phyloP scores from a whole-genome alignment of 2,888 invertebrate genomes.

The Eretmocerus hayati region DNA sequence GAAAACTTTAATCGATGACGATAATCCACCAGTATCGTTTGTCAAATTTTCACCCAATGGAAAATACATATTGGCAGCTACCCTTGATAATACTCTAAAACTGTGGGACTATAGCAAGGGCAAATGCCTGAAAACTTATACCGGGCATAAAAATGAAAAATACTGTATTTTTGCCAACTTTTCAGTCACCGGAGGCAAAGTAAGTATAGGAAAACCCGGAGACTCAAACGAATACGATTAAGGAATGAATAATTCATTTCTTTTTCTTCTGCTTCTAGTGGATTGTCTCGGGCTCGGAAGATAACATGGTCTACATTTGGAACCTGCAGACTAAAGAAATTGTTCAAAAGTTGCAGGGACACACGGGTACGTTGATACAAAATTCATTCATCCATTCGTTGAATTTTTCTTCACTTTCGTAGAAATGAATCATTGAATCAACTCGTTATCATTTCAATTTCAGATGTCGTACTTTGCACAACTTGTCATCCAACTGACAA shows the following conservation, averaged over 20 bases:
- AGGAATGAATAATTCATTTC: too few relatives aligned
- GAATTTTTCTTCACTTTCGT: background rate
- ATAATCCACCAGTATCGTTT: constrained; percentile 99
- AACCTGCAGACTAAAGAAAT: constrained; percentile 99
- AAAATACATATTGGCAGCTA: constrained; percentile 97
- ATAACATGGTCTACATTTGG: constrained; percentile 98
- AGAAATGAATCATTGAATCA: background rate
- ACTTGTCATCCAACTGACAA: constrained; percentile 99
- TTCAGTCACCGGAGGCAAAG: constrained; percentile 99
- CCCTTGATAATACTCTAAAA: constrained; percentile 95
- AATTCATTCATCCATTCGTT: background rate
- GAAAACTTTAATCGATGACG: constrained; percentile 98
- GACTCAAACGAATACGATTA: too few relatives aligned
- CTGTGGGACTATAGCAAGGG: constrained; percentile 99
- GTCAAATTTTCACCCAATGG: constrained; percentile 99
- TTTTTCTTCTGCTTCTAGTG: constrained; percentile 58
- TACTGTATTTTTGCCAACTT: constrained; percentile 99
- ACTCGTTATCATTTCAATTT: constrained; percentile 23
- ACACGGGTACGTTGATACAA: constrained; percentile 67
- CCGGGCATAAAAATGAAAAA: constrained; percentile 97
- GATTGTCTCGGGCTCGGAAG: constrained; percentile 99
- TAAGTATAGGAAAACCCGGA: too few relatives aligned
- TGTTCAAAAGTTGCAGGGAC: constrained; percentile 94
- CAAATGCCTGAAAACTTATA: constrained; percentile 98
- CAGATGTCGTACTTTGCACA: constrained; percentile 88